These are phyloP conservation scores for Gonocerus acuteangulatus DNA, from an alignment of 2,888 invertebrate genomes.

Conservation along the genomic window DNA sequence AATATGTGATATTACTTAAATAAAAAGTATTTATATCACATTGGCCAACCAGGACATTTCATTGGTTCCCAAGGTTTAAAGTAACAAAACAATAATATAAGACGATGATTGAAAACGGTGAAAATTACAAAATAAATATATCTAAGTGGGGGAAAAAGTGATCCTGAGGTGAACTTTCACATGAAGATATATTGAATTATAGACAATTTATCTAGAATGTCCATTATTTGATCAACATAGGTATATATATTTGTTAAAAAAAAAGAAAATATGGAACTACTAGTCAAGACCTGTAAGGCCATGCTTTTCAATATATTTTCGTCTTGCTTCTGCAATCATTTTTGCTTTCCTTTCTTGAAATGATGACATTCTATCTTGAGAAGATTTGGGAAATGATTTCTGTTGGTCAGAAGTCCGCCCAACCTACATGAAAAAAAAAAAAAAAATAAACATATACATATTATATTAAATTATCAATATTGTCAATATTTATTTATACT, in stretches of 20 bases:
- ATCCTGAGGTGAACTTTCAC: too few species aligned
- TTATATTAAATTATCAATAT: too few species aligned
- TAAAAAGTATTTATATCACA: too few species aligned
- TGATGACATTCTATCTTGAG: slow-evolving; percentile 59
- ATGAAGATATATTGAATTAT: background rate
- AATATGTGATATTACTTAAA: background rate
- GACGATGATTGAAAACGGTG: too few species aligned
- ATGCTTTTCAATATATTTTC: slow-evolving; percentile 70
- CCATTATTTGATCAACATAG: background rate
- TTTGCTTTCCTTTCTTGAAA: slow-evolving; percentile 71
- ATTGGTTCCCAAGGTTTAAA: too few species aligned
- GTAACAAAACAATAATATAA: too few species aligned
- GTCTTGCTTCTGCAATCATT: slow-evolving; percentile 68
- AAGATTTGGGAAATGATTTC: slow-evolving; percentile 40
- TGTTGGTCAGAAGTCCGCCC: background rate
- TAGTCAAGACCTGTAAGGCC: slow-evolving; percentile 44
- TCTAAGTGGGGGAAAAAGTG: too few species aligned
- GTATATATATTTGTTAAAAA: background rate
- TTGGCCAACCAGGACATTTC: too few species aligned
- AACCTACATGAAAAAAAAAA: background rate
- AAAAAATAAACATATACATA: too few species aligned
- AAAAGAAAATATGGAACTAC: background rate
- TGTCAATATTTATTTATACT: too few species aligned
- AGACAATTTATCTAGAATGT: background rate
- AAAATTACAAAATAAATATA: too few species aligned